These are phyloP conservation scores for Brachyopa scutellaris DNA, from an alignment of 2,888 invertebrate species.

Conservation along the genomic window DNA sequence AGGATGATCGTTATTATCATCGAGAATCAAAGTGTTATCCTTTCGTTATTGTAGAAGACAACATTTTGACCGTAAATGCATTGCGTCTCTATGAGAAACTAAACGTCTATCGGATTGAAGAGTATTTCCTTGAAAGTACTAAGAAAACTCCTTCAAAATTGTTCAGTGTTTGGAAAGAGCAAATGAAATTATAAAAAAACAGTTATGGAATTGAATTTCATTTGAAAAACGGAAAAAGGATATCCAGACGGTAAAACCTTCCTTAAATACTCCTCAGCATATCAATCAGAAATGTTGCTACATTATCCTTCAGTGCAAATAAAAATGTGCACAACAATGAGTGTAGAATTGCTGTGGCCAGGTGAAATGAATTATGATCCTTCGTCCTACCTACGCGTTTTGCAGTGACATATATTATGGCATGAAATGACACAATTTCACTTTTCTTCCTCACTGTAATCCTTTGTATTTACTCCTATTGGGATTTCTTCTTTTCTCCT, in stretches of 20 bases:
- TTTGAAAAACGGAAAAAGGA: constrained; percentile 30
- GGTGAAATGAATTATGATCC: constrained; percentile 37
- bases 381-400: constrained; percentile 11
- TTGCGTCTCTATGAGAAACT: no score
- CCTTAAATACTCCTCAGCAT: constrained; percentile 14
- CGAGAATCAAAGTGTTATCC: no score
- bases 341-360: constrained; percentile 11
- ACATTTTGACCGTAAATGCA: no score
- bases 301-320: no score
- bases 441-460: constrained; percentile 73
- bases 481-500: constrained; percentile 33
- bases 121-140: no score
- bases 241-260: constrained; percentile 37
- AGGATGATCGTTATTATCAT: no score
- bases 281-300: constrained; percentile 12
- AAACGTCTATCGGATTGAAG: no score
- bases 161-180: no score
- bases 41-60: no score
- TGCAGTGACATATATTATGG: constrained; percentile 67
- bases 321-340: not conserved
- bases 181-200: no score
- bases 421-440: constrained; percentile 80
- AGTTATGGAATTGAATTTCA: no score
- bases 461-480: constrained; percentile 59
- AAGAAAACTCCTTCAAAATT: no score